Percentiles rank a stretch among this genome's conserved stretches.
phyloP scores from a whole-genome alignment of 2,113 vertebrate species.

The Hyla sarda region DNA sequence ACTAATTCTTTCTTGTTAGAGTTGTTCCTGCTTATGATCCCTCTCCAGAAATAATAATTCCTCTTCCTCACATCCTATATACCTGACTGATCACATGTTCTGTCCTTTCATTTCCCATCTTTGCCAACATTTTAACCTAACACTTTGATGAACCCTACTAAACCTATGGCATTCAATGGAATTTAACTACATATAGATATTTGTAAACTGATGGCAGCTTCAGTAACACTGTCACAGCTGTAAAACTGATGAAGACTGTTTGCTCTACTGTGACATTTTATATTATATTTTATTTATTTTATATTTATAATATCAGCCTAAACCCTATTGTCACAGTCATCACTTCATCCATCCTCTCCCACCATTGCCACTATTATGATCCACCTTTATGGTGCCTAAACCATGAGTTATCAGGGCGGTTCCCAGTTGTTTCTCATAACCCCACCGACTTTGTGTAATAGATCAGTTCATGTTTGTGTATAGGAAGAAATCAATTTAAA shows the following conservation, averaged over 20 bases:
- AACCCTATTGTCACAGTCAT: background rate
- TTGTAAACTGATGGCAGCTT: background rate
- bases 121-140: background rate
- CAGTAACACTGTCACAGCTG: background rate
- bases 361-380: background rate
- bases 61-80: background rate
- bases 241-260: background rate
- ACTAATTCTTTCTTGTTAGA: constrained; percentile 29
- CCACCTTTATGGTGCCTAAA: background rate
- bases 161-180: background rate
- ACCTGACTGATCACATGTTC: background rate
- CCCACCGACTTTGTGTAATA: no score
- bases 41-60: background rate
- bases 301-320: no score
- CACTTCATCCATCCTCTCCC: no score
- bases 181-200: background rate
- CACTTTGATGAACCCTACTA: background rate
- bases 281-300: background rate
- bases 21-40: background rate
- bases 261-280: background rate
- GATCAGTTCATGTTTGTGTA: no score
- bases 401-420: no score
- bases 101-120: background rate
- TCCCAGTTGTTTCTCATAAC: background rate
- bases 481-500: no score